Percentiles rank a stretch among this genome's conserved stretches.
These are phyloP conservation scores for Rhyzopertha dominica DNA, from an alignment of 1,140 invertebrate species.

Conservation along the genomic window DNA sequence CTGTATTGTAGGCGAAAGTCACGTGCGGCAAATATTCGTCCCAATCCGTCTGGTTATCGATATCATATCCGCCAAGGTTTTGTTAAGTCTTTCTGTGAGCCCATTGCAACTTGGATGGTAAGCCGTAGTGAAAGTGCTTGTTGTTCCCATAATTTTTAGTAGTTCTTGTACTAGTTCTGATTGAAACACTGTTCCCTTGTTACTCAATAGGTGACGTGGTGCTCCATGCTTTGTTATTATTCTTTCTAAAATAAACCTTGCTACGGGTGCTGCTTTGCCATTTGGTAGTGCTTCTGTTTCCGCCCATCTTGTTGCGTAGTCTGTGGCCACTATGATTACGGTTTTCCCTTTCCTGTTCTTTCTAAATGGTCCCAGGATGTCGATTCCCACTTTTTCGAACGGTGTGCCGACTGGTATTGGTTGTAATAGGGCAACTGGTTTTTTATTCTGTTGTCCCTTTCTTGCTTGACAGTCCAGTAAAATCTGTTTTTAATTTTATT, in stretches of 20 bases:
- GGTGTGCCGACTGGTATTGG: conserved; percentile 20
- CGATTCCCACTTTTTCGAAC: conserved; percentile 23
- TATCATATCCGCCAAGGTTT: conserved; percentile 26
- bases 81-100: conserved; percentile 37
- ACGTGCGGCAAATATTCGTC: conserved; percentile 18
- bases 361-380: conserved; percentile 27
- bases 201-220: conserved; percentile 20
- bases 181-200: conserved; percentile 24
- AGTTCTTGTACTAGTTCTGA: conserved; percentile 27
- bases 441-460: conserved; percentile 13
- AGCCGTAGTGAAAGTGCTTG: conserved; percentile 28
- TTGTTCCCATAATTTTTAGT: conserved; percentile 21
- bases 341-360: conserved; percentile 21
- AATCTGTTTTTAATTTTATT: conserved; percentile 22
- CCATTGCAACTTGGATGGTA: conserved; percentile 40
- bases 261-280: conserved; percentile 21
- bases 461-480: conserved; percentile 29
- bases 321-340: conserved; percentile 26
- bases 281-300: conserved; percentile 23
- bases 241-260: conserved; percentile 26
- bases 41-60: conserved; percentile 24
- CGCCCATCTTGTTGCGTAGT: conserved; percentile 31
- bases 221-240: conserved; percentile 28
- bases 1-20: conserved; percentile 25
- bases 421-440: conserved; percentile 21